Evolutionary conservation across 1,140 invertebrate species (phyloP), one percentile per base, ranked within the genome.

Genomic region (Drosophila bifasciata): DNA sequence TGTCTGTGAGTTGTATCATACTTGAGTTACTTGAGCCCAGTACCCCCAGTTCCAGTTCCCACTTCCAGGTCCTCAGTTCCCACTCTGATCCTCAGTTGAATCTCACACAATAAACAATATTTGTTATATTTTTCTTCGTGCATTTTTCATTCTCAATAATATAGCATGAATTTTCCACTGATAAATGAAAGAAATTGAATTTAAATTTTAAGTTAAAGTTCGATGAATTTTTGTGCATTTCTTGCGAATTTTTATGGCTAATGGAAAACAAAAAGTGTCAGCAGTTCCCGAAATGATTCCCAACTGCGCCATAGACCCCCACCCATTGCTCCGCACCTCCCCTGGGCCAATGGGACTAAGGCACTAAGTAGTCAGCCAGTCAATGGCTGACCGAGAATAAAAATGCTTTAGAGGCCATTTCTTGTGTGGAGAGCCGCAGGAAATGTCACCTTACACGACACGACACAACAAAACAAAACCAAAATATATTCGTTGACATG

Each of bases 391-490:
- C 32, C 32, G 13, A 44, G 40, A n/a, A 32, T n/a, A n/a, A 84
- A 86, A 80, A 57, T 81, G 81, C 73, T 80, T 55, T 52, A 71
- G 79, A 83, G 80, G 71, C 80, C 79, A 59, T 79, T 79, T 78
- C 45, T 52, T 39, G 3, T 36, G 39, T n/a, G n/a, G n/a, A n/a
- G 39, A 50, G 58, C 46, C 49, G 70, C 80, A 85, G 80, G 80
- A 85, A 85, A 85, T 80, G 80, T 77, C 77, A 85, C 81, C 80
- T 70, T 80, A 85, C 53, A 80, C 80, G 67, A 68, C 55, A 69
- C 44, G 21, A 25, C 25, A 25, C 25, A 25, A n/a, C n/a, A n/a
- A 32, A 45, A 41, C 41, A 45, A 61, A 80, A n/a, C n/a, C n/a
- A n/a, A n/a, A n/a, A n/a, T n/a, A 57, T 44, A 68, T 68, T 61